These are phyloP conservation scores for Conistra vaccinii DNA, from an alignment of 2,888 invertebrate species.

Conservation along the genomic window DNA sequence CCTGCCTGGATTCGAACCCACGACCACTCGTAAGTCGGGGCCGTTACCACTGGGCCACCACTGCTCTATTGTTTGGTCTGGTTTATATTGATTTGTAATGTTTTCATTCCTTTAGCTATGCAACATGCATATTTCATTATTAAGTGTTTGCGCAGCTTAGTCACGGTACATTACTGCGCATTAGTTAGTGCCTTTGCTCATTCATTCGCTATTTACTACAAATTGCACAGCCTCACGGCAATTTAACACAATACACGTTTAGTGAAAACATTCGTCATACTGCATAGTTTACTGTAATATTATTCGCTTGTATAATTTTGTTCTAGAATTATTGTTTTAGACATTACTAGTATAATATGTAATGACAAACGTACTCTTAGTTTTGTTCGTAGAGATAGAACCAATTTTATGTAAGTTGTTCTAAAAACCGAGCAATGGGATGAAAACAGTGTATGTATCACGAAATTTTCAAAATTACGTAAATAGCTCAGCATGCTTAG, in stretches of 20 bases:
- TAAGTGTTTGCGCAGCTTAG: not conserved
- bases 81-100: not conserved
- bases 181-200: not conserved
- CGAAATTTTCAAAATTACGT: not conserved
- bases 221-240: not conserved
- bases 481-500: not conserved
- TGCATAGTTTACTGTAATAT: not conserved
- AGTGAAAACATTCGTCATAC: constrained; percentile 47
- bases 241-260: constrained; percentile 20
- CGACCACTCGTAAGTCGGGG: no score
- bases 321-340: not conserved
- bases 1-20: no score
- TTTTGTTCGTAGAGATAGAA: not conserved
- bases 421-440: not conserved
- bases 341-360: not conserved
- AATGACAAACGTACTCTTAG: no score
- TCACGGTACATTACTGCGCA: constrained; percentile 2
- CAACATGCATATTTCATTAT: not conserved
- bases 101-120: constrained; percentile 21
- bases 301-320: constrained; percentile 5
- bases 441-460: no score
- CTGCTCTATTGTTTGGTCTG: no score
- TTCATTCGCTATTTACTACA: constrained; percentile 15
- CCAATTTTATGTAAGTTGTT: not conserved
- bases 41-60: no score